A percentile compares a stretch with the other conserved stretches of the same genome.
These are phyloP conservation scores for Drosophila equinoxialis DNA, from an alignment of 1,140 invertebrate species.

Conservation along the genomic window DNA sequence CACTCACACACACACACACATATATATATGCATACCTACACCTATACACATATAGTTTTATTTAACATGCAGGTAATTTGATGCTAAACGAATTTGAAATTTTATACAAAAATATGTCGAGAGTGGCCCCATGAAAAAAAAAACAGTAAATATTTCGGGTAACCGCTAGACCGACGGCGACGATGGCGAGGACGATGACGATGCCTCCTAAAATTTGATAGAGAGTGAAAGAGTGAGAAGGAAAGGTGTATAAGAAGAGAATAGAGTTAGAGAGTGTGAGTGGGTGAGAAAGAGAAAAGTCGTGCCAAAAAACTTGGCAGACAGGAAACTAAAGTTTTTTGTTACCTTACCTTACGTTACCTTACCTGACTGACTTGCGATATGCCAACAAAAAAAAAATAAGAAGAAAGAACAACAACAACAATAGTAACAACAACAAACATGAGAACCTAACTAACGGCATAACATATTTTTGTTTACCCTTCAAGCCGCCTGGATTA, in stretches of 20 bases:
- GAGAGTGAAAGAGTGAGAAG: conserved; percentile 14
- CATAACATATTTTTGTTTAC: conserved; percentile 78
- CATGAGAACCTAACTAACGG: conserved; percentile 51
- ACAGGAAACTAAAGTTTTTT: conserved; percentile 80
- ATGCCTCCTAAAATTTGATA: conserved; percentile 34
- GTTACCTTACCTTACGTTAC: conserved; percentile 76
- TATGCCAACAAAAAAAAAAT: conserved; percentile 31
- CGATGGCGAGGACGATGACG: conserved; percentile 22
- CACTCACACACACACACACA: neutral
- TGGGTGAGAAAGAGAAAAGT: conserved; percentile 15
- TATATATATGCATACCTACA: neutral
- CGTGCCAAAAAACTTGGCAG: conserved; percentile 68
- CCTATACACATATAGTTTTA: neutral
- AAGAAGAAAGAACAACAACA: neutral
- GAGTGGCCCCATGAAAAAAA: conserved; percentile 43
- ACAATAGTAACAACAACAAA: neutral
- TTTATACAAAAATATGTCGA: conserved; percentile 70
- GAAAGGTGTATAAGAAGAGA: neutral
- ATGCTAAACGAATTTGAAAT: conserved; percentile 78
- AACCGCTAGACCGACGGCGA: conserved; percentile 41
- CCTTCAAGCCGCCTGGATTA: conserved; percentile 74
- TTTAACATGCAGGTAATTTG: conserved; percentile 71
- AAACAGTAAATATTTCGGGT: conserved; percentile 49
- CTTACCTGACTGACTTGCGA: conserved; percentile 69
- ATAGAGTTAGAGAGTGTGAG: conserved; percentile 11